Base-by-base conservation (phyloP, 2,888 invertebrate species). In the Eutolmus rufibarbis region DNA sequence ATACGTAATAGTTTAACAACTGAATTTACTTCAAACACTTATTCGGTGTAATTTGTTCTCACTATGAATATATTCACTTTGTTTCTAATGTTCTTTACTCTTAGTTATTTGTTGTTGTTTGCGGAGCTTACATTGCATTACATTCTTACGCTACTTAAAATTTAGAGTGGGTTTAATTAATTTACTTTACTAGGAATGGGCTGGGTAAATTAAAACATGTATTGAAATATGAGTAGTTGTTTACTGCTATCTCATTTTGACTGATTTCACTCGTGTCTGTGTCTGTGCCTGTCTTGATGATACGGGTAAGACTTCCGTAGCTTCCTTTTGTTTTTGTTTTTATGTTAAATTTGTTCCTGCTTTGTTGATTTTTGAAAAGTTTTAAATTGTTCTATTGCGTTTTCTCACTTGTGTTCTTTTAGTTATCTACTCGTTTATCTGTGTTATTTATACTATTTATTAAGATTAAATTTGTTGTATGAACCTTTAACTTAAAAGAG, bases 311-410 rank as follows among this genome's bases (percentile, higher is more conserved):
- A 14, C 23, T 19, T 74, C 74, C 74, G 31, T 74, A 34, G 9
- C 14, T 37, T 76, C n/a, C 19, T 77, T 28, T 9, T 87, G 76
- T 89, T 87, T 81, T 88, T 76, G 86, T 88, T 46, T 37, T 76
- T 0, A n/a, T 77, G 14, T 9, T 87, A 78, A 89, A 86, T 81
- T 88, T 76, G 87, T 88, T 89, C 87, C 87, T 88, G 88, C 88
- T 87, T 89, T 88, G 88, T 88, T 87, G 87, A 88, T 56, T 40
- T 84, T 78, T 86, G 9, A 28, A 66, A 66, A 66, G 66, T 74
- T 66, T 82, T 74, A 51, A 74, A 23, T 78, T 85, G 57, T 76
- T 34, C 66, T 66, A 66, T 66, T 66, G 34, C 79, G 77, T 77
- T 56, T 34, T 77, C 19, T 76, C 46, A 85, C 76, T 46, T 87